phyloP scores from a whole-genome alignment of 2,113 vertebrate species.

The Tachysurus vachellii region DNA sequence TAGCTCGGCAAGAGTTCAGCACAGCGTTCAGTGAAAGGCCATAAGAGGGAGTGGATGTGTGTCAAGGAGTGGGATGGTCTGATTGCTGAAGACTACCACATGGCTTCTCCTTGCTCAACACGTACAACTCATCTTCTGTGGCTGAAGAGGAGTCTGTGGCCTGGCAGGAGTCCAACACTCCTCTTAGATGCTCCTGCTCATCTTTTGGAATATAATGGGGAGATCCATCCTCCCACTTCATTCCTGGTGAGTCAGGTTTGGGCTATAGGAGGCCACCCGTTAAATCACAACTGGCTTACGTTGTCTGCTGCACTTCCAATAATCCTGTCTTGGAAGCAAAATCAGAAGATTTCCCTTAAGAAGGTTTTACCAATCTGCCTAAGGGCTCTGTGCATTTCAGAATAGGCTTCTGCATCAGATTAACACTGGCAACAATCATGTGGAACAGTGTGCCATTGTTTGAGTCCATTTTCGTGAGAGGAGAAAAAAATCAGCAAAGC shows the following conservation, averaged over 20 bases:
- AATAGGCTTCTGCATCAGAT: slow-evolving; percentile 64
- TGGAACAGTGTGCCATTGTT: slow-evolving; percentile 65
- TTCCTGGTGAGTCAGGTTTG: slow-evolving; percentile 54
- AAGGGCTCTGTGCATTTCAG: slow-evolving; percentile 50
- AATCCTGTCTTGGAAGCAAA: slow-evolving; percentile 56
- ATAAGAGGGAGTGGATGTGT: slow-evolving; percentile 52
- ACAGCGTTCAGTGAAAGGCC: slow-evolving; percentile 47
- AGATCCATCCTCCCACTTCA: slow-evolving; percentile 56
- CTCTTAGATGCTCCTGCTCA: slow-evolving; percentile 70
- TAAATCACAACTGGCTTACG: slow-evolving; percentile 67
- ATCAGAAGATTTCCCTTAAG: slow-evolving; percentile 53
- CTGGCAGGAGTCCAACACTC: slow-evolving; percentile 74
- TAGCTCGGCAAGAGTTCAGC: slow-evolving; percentile 60
- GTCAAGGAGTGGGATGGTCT: slow-evolving; percentile 54
- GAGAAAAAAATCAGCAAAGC: slow-evolving; percentile 7
- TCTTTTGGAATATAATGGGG: slow-evolving; percentile 63
- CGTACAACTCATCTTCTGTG: slow-evolving; percentile 74
- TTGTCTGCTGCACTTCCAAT: slow-evolving; percentile 57
- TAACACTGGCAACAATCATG: slow-evolving; percentile 58
- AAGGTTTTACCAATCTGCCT: slow-evolving; percentile 43
- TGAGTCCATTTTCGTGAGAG: slow-evolving; percentile 49
- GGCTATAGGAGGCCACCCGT: slow-evolving; percentile 57
- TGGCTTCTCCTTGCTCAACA: slow-evolving; percentile 71
- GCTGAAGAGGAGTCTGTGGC: slow-evolving; percentile 80
- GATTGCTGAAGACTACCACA: slow-evolving; percentile 81